Conservation (phyloP, 2,888 invertebrate genomes). For the Heliconius ethilla region DNA sequence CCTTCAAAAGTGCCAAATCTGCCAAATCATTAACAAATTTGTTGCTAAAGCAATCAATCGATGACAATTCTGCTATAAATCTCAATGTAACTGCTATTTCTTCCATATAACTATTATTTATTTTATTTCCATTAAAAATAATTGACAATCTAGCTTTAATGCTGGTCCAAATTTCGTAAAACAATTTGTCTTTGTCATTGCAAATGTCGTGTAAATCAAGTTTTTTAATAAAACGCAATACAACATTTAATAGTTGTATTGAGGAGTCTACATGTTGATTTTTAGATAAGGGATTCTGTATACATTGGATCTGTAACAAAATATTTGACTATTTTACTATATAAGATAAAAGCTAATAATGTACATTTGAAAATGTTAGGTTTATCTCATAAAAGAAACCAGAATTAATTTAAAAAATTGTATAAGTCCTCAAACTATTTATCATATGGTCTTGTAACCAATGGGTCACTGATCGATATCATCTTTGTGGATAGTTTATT, state of each 20-base stretch:
- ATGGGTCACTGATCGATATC: too few species aligned
- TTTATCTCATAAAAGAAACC: too few species aligned
- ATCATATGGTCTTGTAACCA: too few species aligned
- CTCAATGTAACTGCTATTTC: slow-evolving; percentile 62
- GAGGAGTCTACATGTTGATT: slow-evolving; percentile 64
- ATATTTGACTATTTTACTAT: background rate
- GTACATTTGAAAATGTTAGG: too few species aligned
- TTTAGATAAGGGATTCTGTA: slow-evolving; percentile 60
- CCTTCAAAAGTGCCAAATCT: slow-evolving; percentile 62
- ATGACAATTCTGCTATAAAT: slow-evolving; percentile 65
- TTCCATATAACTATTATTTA: slow-evolving; percentile 54
- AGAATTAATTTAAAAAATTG: too few species aligned
- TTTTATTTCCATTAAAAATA: slow-evolving; percentile 49
- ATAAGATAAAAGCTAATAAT: too few species aligned
- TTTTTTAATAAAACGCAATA: slow-evolving; percentile 67
- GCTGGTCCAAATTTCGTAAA: slow-evolving; percentile 64
- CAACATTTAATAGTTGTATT: slow-evolving; percentile 63
- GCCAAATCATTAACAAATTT: slow-evolving; percentile 62
- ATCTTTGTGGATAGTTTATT: too few species aligned
- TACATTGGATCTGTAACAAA: slow-evolving; percentile 63
- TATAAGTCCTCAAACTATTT: too few species aligned
- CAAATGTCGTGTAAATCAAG: slow-evolving; percentile 66
- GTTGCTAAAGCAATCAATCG: slow-evolving; percentile 62
- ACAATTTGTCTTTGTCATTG: slow-evolving; percentile 62
- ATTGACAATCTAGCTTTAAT: slow-evolving; percentile 57